phyloP scores from a whole-genome alignment of 1,140 invertebrate genomes.

The Papilio dardanus region DNA sequence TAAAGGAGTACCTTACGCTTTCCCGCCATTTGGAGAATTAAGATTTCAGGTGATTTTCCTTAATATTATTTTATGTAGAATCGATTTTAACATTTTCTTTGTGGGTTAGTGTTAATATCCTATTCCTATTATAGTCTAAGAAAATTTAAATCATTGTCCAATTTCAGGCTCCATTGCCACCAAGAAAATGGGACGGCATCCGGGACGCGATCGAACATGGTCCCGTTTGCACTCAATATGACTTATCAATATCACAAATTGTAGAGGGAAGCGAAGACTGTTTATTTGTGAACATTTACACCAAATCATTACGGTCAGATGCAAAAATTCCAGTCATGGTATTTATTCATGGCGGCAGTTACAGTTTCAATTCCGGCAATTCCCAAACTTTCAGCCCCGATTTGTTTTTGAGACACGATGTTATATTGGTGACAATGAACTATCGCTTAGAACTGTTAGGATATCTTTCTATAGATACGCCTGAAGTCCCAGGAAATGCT shows the following conservation, averaged over 20 bases:
- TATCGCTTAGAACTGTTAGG: constrained; percentile 85
- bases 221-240: constrained; percentile 51
- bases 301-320: constrained; percentile 42
- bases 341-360: constrained; percentile 85
- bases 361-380: constrained; percentile 81
- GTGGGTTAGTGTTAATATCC: not conserved
- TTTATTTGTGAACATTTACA: constrained; percentile 46
- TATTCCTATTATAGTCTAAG: not conserved
- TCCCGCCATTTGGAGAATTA: constrained; percentile 20
- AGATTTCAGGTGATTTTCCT: constrained; percentile 22
- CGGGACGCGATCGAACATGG: constrained; percentile 54
- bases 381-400: constrained; percentile 82
- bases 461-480: constrained; percentile 82
- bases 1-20: constrained; percentile 33
- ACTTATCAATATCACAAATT: constrained; percentile 39
- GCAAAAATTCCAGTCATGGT: constrained; percentile 75
- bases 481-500: constrained; percentile 84
- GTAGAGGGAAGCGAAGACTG: constrained; percentile 38
- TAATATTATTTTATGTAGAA: not conserved
- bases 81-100: not conserved
- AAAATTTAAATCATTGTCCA: not conserved
- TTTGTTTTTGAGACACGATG: constrained; percentile 84
- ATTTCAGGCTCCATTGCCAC: constrained; percentile 55
- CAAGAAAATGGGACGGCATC: constrained; percentile 50
- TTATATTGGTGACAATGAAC: constrained; percentile 87